Base-by-base conservation (phyloP, 2,113 vertebrate genomes). In the Phodopus roborovskii region DNA sequence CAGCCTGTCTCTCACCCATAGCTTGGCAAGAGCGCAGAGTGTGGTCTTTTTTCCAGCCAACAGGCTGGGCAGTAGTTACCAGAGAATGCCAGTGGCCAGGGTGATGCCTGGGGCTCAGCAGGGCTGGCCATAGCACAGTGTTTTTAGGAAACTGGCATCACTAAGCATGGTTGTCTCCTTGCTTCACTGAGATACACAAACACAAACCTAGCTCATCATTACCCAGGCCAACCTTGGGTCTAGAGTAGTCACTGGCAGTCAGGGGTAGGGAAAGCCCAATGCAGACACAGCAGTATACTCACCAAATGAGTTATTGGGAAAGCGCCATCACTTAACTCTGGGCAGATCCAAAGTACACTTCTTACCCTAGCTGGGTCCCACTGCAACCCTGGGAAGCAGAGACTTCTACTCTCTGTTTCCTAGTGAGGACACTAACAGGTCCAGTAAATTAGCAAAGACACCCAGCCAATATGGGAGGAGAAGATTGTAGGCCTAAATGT, bases 61-160 rank as follows among this genome's bases (percentile, higher is more conserved):
- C 39, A 75, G 39, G 11, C 73, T 60, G 5, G 45, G 66, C 89
- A 48, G 45, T 64, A 68, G 73, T 82, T 79, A 56, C 89, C 45
- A 28, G 58, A 28, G 78, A 53, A 64, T 48, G 30, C 87, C 78
- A 64, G 28, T 20, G 84, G n/a, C 36, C 79, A 91, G 64, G 39
- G 15, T 84, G 58, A 88, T 33, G 39, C 2, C n/a, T 19, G 75
- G n/a, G 56, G 11, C 75, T 60, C 93, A 74, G 56, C 74, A 26
- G 11, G 36, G 58, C 68, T 87, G 50, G 83, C 83, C 70, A 30
- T 42, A 92, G 45, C 45, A 26, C 20, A 39, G 56, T 86, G 45
- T 90, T 90, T 96, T 90, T 70, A 53, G 88, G 50, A 75, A 74
- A 88, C 77, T 56, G 56, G 24, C 62, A 87, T 79, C 42, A 79